A percentile compares a stretch with the other conserved stretches of the same genome.
phyloP scores from a whole-genome alignment of 2,797 vertebrate species.

The Pitangus sulphuratus region DNA sequence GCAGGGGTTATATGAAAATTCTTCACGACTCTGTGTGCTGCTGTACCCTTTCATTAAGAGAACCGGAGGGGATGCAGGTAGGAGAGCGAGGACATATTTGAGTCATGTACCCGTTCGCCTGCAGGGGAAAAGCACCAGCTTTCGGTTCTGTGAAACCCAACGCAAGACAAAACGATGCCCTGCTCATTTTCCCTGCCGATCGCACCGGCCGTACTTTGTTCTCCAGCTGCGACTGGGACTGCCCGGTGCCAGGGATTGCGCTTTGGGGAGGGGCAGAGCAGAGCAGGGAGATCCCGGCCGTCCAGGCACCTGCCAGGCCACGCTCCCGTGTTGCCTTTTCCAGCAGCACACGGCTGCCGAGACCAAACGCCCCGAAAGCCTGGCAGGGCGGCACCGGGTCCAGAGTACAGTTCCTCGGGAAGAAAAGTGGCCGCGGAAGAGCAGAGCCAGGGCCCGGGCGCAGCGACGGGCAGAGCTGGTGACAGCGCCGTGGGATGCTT shows the following conservation, averaged over 20 bases:
- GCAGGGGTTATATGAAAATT: neutral
- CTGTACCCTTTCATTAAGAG: neutral
- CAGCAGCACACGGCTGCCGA: neutral
- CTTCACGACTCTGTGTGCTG: neutral
- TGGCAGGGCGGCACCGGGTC: neutral
- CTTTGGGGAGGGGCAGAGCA: neutral
- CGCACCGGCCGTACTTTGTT: neutral
- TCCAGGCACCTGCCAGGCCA: conserved; percentile 35
- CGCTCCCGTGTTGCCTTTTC: neutral
- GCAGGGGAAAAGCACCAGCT: neutral
- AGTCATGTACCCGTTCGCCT: neutral
- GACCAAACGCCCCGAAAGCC: neutral
- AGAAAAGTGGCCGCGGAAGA: neutral
- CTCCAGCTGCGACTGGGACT: neutral
- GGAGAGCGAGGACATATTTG: neutral
- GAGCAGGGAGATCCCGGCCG: neutral
- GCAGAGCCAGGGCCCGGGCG: neutral
- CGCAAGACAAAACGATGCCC: neutral
- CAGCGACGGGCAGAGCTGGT: neutral
- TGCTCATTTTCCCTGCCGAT: neutral
- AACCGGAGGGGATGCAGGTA: neutral
- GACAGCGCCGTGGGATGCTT: neutral
- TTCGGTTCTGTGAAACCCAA: neutral
- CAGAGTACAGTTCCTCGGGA: neutral
- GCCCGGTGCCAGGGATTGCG: neutral